A percentile compares a stretch with the other conserved stretches of the same genome.
These are phyloP conservation scores for Nyctereutes procyonoides DNA, from an alignment of 2,113 vertebrate genomes.

Conservation along the genomic window DNA sequence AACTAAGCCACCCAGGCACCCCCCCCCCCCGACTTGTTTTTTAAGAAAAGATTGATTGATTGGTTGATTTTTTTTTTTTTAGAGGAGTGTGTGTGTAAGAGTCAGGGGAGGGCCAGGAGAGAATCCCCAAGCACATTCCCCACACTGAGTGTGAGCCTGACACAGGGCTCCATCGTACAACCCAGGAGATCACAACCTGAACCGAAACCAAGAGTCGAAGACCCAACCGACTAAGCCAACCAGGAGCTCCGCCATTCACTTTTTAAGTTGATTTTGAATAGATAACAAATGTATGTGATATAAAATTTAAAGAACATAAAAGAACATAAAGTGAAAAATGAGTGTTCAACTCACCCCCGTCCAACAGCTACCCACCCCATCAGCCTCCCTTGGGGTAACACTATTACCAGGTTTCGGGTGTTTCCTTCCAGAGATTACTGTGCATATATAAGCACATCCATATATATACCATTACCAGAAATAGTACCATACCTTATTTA, in stretches of 20 bases:
- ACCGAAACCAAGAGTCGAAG: background rate
- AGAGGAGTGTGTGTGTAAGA: background rate
- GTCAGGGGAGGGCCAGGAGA: too few relatives aligned
- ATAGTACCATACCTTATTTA: accelerated
- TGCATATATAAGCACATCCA: background rate
- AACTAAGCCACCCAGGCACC: background rate
- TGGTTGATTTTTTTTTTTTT: too few relatives aligned
- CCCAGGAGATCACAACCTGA: background rate
- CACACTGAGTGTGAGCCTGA: background rate
- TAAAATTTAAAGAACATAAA: background rate
- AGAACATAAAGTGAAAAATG: background rate
- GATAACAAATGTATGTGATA: background rate
- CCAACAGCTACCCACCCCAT: background rate
- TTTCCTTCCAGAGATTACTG: background rate
- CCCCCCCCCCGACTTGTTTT: background rate
- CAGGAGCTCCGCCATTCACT: background rate
- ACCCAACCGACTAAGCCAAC: background rate
- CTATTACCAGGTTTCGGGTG: background rate
- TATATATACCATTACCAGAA: background rate
- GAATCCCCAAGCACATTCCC: too few relatives aligned
- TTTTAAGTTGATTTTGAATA: background rate
- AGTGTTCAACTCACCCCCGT: background rate
- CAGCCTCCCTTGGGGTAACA: background rate
- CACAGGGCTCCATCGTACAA: background rate
- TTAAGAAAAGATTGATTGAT: too few relatives aligned